Evolutionary conservation across 2,797 vertebrate species (phyloP).

Genomic region (Pogonophryne albipinna): DNA sequence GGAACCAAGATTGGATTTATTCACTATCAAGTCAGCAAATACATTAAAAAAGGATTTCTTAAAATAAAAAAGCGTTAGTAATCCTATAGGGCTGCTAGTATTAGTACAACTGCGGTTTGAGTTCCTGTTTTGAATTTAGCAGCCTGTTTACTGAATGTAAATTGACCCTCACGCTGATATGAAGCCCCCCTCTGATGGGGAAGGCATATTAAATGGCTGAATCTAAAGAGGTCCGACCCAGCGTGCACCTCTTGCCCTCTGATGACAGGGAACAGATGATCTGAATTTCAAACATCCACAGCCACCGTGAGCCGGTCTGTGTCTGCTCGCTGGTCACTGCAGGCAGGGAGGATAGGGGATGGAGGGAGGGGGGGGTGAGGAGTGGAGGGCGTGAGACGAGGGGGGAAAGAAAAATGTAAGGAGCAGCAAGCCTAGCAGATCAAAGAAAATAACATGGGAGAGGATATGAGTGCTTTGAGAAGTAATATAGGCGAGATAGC

Average conservation of each 20-base stretch:
- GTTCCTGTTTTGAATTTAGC: slow-evolving; percentile 18
- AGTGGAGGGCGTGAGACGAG: slow-evolving; percentile 38
- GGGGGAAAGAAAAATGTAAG: slow-evolving; percentile 61
- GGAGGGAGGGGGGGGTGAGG: slow-evolving; percentile 21
- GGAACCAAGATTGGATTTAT: background rate
- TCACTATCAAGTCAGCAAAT: background rate
- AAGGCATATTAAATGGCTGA: slow-evolving; percentile 49
- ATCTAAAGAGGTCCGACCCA: slow-evolving; percentile 43
- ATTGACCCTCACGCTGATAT: slow-evolving; percentile 27
- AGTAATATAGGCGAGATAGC: slow-evolving; percentile 87
- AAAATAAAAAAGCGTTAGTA: background rate
- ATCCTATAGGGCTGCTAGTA: background rate
- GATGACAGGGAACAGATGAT: slow-evolving; percentile 67
- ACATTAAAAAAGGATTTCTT: background rate
- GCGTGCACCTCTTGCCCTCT: slow-evolving; percentile 53
- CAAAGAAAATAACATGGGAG: slow-evolving; percentile 88
- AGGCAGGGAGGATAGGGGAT: slow-evolving; percentile 52
- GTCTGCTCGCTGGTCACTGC: slow-evolving; percentile 66
- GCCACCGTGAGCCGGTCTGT: slow-evolving; percentile 55
- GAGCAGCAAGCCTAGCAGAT: slow-evolving; percentile 84
- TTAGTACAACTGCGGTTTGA: background rate
- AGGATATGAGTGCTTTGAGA: slow-evolving; percentile 89
- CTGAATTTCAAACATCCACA: slow-evolving; percentile 59
- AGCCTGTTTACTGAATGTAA: slow-evolving; percentile 27
- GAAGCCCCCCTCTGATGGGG: slow-evolving; percentile 25